Base-by-base conservation (phyloP, 1,140 invertebrate species). In the Drosophila ercepeae region DNA sequence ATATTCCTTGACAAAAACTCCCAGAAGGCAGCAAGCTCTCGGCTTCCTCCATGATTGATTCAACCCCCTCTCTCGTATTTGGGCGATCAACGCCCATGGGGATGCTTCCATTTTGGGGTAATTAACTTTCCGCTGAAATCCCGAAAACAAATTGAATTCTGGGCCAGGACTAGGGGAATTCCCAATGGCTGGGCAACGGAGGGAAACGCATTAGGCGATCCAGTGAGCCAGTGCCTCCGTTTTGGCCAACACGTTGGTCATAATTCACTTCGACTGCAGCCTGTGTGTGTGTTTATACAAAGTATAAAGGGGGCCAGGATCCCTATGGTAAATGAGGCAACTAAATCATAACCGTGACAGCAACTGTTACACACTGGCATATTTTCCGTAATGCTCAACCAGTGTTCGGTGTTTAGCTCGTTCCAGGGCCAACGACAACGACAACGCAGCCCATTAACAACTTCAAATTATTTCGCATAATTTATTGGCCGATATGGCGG, bases 291-390 rank as follows among this genome's bases (percentile, higher is more conserved):
- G 4, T 16, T 14, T 36, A 3, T 13, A 36, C 13, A 36, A 13
- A 36, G 36, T 39, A 39, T 39, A 13, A 2, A 4, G 21, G 4
- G 21, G 21, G 21, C 2, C 21, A 36, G 34, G 4, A 16, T 41
- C 18, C 18, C 27, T 18, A 42, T 63, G 61, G 42, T 50, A 79
- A 79, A 79, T 79, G 63, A 64, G 71, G 71, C 77, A 79, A 70
- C 76, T 79, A 79, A 79, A 79, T 79, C 76, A 79, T 81, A 81
- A 75, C 52, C 71, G 68, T 65, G 77, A 64, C 77, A 81, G 77
- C 77, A 55, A 74, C 63, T 78, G 76, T 73, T 55, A 73, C 76
- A 44, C 68, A 71, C 55, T 60, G 68, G 29, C 29, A 32, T 32
- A 32, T 32, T 32, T 11, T 32, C 29, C 29, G 46, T 36, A 29